Percentiles rank a stretch among this genome's conserved stretches.
These are phyloP conservation scores for Ptilorrhoa leucosticta DNA, from an alignment of 2,113 vertebrate genomes.

Conservation along the genomic window DNA sequence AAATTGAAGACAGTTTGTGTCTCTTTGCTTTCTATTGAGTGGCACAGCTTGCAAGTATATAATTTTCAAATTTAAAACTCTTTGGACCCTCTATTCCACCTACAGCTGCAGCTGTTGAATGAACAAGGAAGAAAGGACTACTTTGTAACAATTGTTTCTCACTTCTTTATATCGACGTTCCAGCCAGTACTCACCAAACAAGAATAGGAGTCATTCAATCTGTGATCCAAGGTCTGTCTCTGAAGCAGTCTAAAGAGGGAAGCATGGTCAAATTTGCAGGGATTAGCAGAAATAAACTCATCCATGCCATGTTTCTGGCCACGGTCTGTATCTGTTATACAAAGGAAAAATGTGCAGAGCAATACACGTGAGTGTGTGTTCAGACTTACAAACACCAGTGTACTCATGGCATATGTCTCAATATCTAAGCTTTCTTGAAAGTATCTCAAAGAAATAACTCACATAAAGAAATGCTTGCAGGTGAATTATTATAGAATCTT, in stretches of 20 bases:
- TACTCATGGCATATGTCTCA: background rate
- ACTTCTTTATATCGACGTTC: constrained; percentile 53
- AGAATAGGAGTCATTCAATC: constrained; percentile 97
- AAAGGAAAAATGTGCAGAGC: background rate
- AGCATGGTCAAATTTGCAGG: constrained; percentile 88
- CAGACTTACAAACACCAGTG: background rate
- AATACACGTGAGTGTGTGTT: background rate
- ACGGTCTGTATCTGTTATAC: constrained; percentile 78
- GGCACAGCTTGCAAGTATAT: constrained; percentile 77
- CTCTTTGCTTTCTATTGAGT: constrained; percentile 73
- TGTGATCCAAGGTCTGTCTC: constrained; percentile 89
- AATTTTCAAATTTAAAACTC: constrained; percentile 89
- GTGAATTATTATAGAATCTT: background rate
- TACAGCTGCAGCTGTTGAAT: constrained; percentile 73
- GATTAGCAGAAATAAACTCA: constrained; percentile 89
- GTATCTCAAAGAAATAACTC: background rate
- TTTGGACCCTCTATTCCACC: constrained; percentile 80
- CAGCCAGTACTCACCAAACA: constrained; percentile 86
- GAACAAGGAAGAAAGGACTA: constrained; percentile 68
- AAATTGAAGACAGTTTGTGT: constrained; percentile 59
- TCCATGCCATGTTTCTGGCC: constrained; percentile 92
- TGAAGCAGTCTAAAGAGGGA: constrained; percentile 89
- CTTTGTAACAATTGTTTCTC: constrained; percentile 71
- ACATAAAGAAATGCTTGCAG: background rate
- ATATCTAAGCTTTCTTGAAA: background rate